Percentiles rank a stretch among this genome's conserved stretches.
Evolutionary conservation across 2,888 invertebrate species (phyloP).

Genomic region (Andrena marginata): DNA sequence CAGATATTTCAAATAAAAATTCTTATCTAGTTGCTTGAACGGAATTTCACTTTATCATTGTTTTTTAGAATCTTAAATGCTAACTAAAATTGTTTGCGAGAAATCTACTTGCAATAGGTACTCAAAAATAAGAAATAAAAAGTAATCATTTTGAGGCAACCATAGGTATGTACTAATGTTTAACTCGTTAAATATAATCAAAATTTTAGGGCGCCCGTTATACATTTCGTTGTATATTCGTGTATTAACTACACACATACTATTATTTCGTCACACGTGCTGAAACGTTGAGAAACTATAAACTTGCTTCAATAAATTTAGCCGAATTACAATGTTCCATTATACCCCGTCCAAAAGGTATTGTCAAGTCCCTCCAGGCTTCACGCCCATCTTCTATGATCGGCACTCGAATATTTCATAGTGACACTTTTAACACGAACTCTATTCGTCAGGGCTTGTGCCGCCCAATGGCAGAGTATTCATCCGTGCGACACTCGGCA

Average conservation of each 20-base stretch:
- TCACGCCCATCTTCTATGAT: constrained; percentile 76
- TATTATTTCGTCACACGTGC: constrained; percentile 2
- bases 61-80: too few species aligned
- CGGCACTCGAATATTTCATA: constrained; percentile 80
- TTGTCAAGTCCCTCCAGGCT: constrained; percentile 58
- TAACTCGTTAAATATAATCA: background rate
- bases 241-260: background rate
- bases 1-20: too few species aligned
- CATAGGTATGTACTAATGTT: background rate
- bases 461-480: constrained; percentile 59
- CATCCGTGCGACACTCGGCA: constrained; percentile 59
- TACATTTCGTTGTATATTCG: background rate
- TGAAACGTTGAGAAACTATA: constrained; percentile 17
- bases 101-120: too few species aligned
- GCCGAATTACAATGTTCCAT: constrained; percentile 65
- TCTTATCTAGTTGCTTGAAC: too few species aligned
- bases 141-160: too few species aligned
- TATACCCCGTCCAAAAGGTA: constrained; percentile 64
- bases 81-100: too few species aligned
- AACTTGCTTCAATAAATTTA: constrained; percentile 69
- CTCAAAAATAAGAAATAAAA: too few species aligned
- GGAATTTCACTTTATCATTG: too few species aligned
- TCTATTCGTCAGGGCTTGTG: constrained; percentile 78
- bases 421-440: constrained; percentile 81
- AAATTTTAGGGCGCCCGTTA: background rate